These are phyloP conservation scores for Eupithecia pulchellata DNA, from an alignment of 2,888 invertebrate species.

Conservation along the genomic window DNA sequence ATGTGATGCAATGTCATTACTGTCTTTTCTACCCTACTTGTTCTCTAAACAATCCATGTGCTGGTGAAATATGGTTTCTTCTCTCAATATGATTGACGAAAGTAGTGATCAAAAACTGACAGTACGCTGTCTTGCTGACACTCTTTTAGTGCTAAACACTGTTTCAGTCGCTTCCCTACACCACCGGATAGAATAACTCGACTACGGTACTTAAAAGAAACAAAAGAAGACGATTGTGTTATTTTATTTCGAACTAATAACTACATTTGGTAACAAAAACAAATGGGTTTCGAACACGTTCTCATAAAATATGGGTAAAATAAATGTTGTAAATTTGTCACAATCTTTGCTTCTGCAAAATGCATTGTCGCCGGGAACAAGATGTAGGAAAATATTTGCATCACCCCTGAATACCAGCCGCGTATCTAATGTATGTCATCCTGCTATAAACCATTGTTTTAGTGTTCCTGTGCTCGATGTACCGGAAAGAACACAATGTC, in stretches of 20 bases:
- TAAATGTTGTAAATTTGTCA: neutral
- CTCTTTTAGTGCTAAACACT: neutral
- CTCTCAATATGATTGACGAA: neutral
- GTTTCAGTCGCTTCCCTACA: neutral
- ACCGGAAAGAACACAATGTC: constrained; percentile 61
- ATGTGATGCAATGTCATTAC: too few relatives aligned
- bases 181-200: neutral
- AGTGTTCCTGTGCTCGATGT: constrained; percentile 55
- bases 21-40: too few relatives aligned
- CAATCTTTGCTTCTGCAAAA: constrained; percentile 2
- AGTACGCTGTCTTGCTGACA: neutral
- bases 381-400: constrained; percentile 20
- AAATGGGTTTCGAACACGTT: neutral
- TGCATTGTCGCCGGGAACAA: constrained; percentile 8
- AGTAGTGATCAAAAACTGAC: neutral
- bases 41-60: too few relatives aligned
- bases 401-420: constrained; percentile 50
- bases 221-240: neutral
- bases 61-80: neutral
- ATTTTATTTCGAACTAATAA: neutral
- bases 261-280: neutral
- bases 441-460: constrained; percentile 62
- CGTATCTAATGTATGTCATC: constrained; percentile 59
- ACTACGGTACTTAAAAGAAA: neutral
- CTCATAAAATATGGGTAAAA: neutral